These are phyloP conservation scores for Pantherophis vulpinus DNA, from an alignment of 2,797 vertebrate species.

Conservation along the genomic window DNA sequence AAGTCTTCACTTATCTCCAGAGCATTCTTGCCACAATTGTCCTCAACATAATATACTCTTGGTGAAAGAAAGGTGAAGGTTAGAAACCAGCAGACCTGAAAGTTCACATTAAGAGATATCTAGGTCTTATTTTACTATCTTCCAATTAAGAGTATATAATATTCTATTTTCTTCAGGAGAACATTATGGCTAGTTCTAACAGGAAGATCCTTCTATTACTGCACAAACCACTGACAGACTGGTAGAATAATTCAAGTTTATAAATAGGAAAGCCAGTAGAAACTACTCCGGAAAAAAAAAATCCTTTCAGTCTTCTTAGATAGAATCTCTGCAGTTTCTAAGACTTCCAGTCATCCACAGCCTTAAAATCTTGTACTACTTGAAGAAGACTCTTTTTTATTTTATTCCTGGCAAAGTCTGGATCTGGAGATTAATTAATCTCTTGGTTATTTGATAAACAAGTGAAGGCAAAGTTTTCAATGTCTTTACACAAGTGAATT, in stretches of 20 bases:
- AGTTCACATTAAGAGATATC: background rate
- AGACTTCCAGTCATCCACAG: background rate
- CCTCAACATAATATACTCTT: background rate
- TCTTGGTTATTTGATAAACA: constrained; percentile 20
- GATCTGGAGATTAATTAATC: constrained; percentile 1
- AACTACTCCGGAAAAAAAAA: background rate
- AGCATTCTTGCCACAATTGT: constrained; percentile 18
- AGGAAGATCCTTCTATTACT: background rate
- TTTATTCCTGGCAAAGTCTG: background rate
- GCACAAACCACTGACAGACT: background rate
- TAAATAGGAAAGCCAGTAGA: background rate
- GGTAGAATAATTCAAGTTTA: background rate
- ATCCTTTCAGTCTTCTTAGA: background rate
- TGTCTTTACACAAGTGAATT: background rate
- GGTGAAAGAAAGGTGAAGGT: constrained; percentile 26
- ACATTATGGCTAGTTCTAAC: background rate
- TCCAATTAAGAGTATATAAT: constrained; percentile 24
- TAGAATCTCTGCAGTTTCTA: constrained; percentile 5
- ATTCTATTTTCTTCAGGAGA: background rate
- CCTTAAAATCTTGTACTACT: constrained; percentile 1
- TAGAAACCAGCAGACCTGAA: background rate
- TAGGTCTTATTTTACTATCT: background rate
- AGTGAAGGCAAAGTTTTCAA: background rate
- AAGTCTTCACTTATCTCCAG: constrained; percentile 1
- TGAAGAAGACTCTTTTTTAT: background rate